Base-by-base conservation (phyloP, 2,113 vertebrate species). In the Ceuthmochares aereus region DNA sequence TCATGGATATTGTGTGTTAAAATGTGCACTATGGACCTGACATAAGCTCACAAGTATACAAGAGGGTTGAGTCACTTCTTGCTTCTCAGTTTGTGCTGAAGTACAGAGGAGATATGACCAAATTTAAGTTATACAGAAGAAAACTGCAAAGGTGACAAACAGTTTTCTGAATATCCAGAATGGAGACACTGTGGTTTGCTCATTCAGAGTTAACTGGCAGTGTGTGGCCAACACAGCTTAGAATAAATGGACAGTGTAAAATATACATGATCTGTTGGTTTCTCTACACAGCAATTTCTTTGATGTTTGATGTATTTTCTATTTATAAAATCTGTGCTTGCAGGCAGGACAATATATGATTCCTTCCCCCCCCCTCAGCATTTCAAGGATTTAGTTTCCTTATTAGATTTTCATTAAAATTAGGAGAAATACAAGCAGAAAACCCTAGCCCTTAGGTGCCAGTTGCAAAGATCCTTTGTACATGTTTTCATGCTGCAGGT, bases 341-440 rank as follows among this genome's bases (percentile, higher is more conserved):
- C 70, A 85, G 82, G 88, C 6, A 0, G 96, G 96, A 96, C 88
- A 78, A 55, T 37, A 70, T 63, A 92, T 83, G 92, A 94, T 67
- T 79, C 49, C 66, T 89, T 74, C 60, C 47, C 47, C 54, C 80
- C 83, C 68, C 84, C 55, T 15, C 84, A 97, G 85, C 45, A 82
- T 81, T 90, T 84, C 82, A 95, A 95, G 76, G 84, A 95, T 93
- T 96, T 93, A 81, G 64, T 97, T 97, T 97, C 87, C 87, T 93
- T 90, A 84, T 90, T 77, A 81, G 59, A 78, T 64, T 93, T 70
- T 75, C 87, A 94, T 97, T 91, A 83, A 90, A 93, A 92, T 81
- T 73, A 92, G 74, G 68, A 75, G 32, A 60, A 68, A 64, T 43
- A 30, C 22, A 64, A 49, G 93, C 56, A 55, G 27, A 55, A 55